Evolutionary conservation across 2,113 vertebrate species (phyloP), one percentile per base, ranked within the genome.

Genomic region (Pipa parva): DNA sequence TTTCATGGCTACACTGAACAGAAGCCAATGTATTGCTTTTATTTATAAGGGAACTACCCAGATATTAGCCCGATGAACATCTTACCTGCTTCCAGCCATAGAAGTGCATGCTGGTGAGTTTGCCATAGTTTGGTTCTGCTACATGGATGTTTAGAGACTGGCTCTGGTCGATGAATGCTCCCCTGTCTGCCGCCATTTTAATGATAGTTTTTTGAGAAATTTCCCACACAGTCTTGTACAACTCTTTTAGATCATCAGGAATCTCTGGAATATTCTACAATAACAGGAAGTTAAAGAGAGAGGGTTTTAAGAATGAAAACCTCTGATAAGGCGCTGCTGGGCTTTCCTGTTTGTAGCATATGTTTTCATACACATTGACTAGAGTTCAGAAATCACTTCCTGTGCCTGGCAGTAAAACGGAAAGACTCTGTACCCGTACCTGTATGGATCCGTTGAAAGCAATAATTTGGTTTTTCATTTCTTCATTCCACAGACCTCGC

Each of bases 151-250:
- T 99, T 18, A 99, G 87, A 4, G 96, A 99, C 80, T 99, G 96
- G 79, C 96, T 99, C 86, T 99, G 96, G 75, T 99, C 96, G 0
- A 99, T 98, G 84, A 91, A 98, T 20, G 95, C 93, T 0, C 95
- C 96, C 33, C 96, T 85, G 70, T 97, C 95, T 0, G 95, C 95
- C 1, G 93, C 94, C 96, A 99, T 99, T 85, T 93, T 95, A 21
- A 99, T 84, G 55, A 99, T 27, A 0, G 85, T 94, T 71, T 97
- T 98, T 71, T 99, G 96, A 22, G 96, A 98, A 79, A 99, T 93
- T 80, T 99, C 95, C 95, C 96, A 99, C 59, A 99, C 95, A 0
- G 96, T 99, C 84, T 98, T 99, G 62, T 99, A 99, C 63, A 99
- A 89, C 61, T 92, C 87, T 77, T 99, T 99, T 71, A 99, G 25